Conservation (phyloP, 2,888 invertebrate species). For the Drosophila borealis region DNA sequence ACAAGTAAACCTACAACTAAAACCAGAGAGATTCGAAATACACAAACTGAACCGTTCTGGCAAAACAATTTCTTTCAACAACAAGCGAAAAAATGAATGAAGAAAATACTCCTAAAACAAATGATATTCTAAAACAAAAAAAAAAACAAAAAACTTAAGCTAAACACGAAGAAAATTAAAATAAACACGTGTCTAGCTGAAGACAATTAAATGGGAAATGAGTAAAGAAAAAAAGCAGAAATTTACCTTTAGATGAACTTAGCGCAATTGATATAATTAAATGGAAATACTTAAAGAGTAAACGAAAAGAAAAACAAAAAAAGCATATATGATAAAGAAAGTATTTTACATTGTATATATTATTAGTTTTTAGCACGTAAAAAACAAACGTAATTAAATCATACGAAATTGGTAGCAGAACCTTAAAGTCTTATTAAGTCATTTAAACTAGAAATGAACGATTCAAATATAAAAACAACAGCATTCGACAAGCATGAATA, state of each 20-base stretch:
- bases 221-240: slow-evolving; percentile 34
- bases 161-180: slow-evolving; percentile 38
- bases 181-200: slow-evolving; percentile 40
- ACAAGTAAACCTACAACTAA: slow-evolving; percentile 32
- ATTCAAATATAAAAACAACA: slow-evolving; percentile 25
- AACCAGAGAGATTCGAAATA: slow-evolving; percentile 11
- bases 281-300: slow-evolving; percentile 55
- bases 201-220: slow-evolving; percentile 31
- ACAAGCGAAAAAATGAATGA: slow-evolving; percentile 11
- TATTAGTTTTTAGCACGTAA: slow-evolving; percentile 83
- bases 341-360: slow-evolving; percentile 82
- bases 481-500: slow-evolving; percentile 26
- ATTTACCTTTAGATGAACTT: slow-evolving; percentile 85
- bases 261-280: slow-evolving; percentile 85
- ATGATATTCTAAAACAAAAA: slow-evolving; percentile 71
- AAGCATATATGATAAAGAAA: slow-evolving; percentile 48
- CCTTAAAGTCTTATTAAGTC: slow-evolving; percentile 74
- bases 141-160: slow-evolving; percentile 39
- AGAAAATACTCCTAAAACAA: slow-evolving; percentile 67
- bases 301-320: slow-evolving; percentile 37
- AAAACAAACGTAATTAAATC: slow-evolving; percentile 60
- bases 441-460: slow-evolving; percentile 55
- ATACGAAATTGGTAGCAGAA: slow-evolving; percentile 69
- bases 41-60: slow-evolving; percentile 21
- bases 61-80: slow-evolving; percentile 38